Base-by-base conservation (phyloP, 2,888 invertebrate species). In the Phyllotreta striolata region DNA sequence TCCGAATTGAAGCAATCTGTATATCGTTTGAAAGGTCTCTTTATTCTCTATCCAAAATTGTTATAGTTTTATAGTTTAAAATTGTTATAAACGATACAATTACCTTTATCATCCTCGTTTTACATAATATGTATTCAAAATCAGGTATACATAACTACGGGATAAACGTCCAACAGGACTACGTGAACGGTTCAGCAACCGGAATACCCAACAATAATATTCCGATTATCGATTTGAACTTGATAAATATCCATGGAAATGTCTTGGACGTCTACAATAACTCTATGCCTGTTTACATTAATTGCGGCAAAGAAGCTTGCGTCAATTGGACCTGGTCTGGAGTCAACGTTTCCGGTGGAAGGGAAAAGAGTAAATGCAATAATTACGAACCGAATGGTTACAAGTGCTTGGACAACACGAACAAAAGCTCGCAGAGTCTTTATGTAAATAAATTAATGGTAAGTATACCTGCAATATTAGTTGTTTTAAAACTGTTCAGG, bases 131-230 rank as follows among this genome's bases (percentile, higher is more conserved):
- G 6, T 44, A 47, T 44, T 24, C 8, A 12, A 7, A 66, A 62
- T 35, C 6, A 70, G 70, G 67, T n/a, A 65, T 70, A n/a, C 63
- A 52, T 1, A 58, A 68, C 6, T 72, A 63, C 51, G 72, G 69
- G 14, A 66, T 72, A 13, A 69, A 70, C 56, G 61, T 72, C 41
- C 70, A 71, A 55, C 67, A 72, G 55, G 71, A 72, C 44, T 72
- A 72, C 40, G 57, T 60, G 12, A 63, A 67, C 37, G 70, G 72
- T 6, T 35, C 43, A 6, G 56, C 65, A 9, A 70, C 43, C 40
- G 72, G 71, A 34, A 63, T 8, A 4, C 14, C 70, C 1, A 61
- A 55, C 12, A 63, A 57, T 34, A 72, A 72, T 54, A 66, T 71
- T 44, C 71, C 70, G 12, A 69, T 72, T 24, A 63, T 40, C 6